Evolutionary conservation across 2,888 invertebrate genomes (phyloP), one percentile per base, ranked within the genome.

Genomic region (Volucella inflata): DNA sequence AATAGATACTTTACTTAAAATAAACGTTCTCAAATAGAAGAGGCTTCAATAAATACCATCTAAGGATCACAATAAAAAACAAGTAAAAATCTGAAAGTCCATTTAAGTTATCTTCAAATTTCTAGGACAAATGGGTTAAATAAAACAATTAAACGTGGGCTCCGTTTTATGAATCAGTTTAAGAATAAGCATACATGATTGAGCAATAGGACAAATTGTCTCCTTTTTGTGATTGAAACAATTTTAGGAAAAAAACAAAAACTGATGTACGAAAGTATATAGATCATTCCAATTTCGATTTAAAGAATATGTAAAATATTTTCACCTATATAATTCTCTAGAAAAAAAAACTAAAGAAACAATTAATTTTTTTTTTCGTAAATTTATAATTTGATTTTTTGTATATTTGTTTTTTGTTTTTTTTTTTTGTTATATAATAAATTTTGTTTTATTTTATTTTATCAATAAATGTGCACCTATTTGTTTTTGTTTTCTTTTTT

Each of bases 401-500:
- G 59, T 68, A 48, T 62, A 51, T 40, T 62, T 77, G 30, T 65
- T 64, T 78, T 75, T 70, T 46, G 60, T 16, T 60, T 40, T 64
- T 75, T 48, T 50, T 75, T 12, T 71, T 40, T 70, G 36, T 72
- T 87, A 48, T 75, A 57, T 65, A 64, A 62, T 62, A 42, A 38
- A 36, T 67, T 71, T 82, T 21, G 46, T 82, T 80, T 70, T 60
- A 74, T 79, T 83, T 65, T 82, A 62, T 87, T 83, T 87, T 79
- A 81, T 88, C 88, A 87, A 78, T 82, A 72, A 72, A 81, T 85
- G 79, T 87, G 83, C 79, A 84, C 79, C 74, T 84, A 77, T 83
- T 68, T 57, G 55, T 62, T 44, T 64, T 44, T 46, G 4, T 57
- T 70, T 68, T 38, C 38, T 42, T 38, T 51, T 40, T 38, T 30